Base-by-base conservation (phyloP, 2,888 invertebrate genomes). In the Nomada ruficornis region DNA sequence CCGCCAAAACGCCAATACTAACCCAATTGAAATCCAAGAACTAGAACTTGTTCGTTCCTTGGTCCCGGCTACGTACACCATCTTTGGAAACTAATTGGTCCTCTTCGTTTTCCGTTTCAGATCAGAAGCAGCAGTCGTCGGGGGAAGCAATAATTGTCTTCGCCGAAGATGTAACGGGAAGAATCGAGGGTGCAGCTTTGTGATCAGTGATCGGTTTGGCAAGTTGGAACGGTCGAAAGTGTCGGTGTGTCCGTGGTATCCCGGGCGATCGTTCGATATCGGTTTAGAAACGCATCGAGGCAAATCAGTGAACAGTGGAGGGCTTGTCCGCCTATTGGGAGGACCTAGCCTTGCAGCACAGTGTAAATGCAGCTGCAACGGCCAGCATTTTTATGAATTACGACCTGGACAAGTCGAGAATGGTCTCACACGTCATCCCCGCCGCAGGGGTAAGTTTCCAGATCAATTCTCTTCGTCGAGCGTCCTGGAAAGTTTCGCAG, bases 341-440 rank as follows among this genome's bases (percentile, higher is more conserved):
- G 82, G 86, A 89, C 71, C 78, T 86, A 80, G 88, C 86, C 78
- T 86, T 84, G 88, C 87, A 83, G 84, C 86, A 85, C 81, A 83
- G 89, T 80, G 90, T 88, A 88, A 91, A 92, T 91, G 90, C 89
- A 86, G 88, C 84, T 84, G 80, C 87, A 59, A 81, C 88, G 80
- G 88, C 88, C 65, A 78, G 80, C 85, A 72, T 88, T 85, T 91
- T 91, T 90, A 91, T 92, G 92, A 92, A 91, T 88, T 89, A 88
- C 86, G 80, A 84, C 62, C 81, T 86, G 64, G 90, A 92, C 73
- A 89, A 89, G 55, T 81, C 85, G 81, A 91, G 86, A 84, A 92
- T 92, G 92, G 92, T 92, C 62, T 92, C 92, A 47, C 92, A 92
- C 80, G 89, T 91, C 65, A 88, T 92, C 84, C 90, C 91, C 68